Base-by-base conservation (phyloP, 2,113 vertebrate species). In the Peromyscus polionotus region DNA sequence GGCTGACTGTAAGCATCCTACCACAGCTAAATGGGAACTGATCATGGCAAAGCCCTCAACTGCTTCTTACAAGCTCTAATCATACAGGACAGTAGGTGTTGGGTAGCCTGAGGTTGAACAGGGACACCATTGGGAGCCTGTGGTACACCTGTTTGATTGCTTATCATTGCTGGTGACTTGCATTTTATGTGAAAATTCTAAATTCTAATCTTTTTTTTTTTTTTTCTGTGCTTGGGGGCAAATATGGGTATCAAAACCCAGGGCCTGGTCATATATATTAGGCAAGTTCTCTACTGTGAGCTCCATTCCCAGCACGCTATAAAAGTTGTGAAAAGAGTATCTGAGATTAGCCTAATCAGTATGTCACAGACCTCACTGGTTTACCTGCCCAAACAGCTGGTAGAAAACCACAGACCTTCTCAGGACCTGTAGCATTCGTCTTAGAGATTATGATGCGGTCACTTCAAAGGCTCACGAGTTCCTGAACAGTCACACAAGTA, bases 131-230 rank as follows among this genome's bases (percentile, higher is more conserved):
- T 3, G 42, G 83, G n/a, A 84, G 28, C 59, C 20, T 84, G 14
- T 75, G 51, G 14, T 77, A 17, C 67, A 61, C 28, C n/a, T 76
- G 33, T 65, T 89, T 93, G 54, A 68, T 11, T 57, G 87, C 70
- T 97, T 54, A 51, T 87, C 19, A 28, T 93, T 89, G 59, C 7
- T 8, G 75, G 1, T 39, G 61, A 48, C 36, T 90, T 85, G 11
- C 87, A 84, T 91, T 94, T 96, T 79, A 59, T 80, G 85, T 13
- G 42, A 88, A 88, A 70, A 91, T 20, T 89, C 19, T 61, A 48
- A 57, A 91, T 20, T 89, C 19, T 61, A 48, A 57, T 67, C 7
- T 31, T 16, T 4, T 57, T 88, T 70, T 31, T 16, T 4, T 57
- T 88, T 70, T 85, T 61, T n/a, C 20, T 73, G 42, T 54, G 36